Evolutionary conservation across 2,797 vertebrate genomes (phyloP), one percentile per base, ranked within the genome.

Genomic region (Fratercula arctica): DNA sequence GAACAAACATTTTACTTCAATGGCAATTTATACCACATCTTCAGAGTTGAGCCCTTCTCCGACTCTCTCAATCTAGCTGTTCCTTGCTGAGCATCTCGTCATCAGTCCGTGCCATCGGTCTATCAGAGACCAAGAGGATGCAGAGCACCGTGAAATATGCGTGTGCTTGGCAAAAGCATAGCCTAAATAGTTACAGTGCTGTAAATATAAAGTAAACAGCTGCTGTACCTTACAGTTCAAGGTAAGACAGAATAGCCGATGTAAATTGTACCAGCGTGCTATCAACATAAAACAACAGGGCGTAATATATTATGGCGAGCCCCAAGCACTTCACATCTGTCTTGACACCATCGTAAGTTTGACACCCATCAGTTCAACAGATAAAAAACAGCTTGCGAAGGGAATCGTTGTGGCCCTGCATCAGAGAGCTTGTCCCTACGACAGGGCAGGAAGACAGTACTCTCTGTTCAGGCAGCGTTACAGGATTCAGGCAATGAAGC

Each of bases 261-360:
- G 87, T 97, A 97, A 98, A 97, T 95, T 67, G 75, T 93, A 73
- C 87, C 79, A 66, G 85, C 1, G 9, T 11, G 61, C 73, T 73
- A 93, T 88, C 96, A 94, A 75, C 95, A 95, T 95, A 97, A 97
- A 97, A 95, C 97, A 97, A 91, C 57, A 76, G 91, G 90, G 79
- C 66, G 60, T 83, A 31, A 93, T 91, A 81, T 80, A 97, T 97
- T 85, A 94, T 91, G 13, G 7, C 1, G 14, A 91, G 96, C 91
- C 85, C 84, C 59, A 37, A 91, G 82, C 91, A 93, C 73, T 70
- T 39, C 72, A 89, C 95, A 97, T 97, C 92, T 85, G 97, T 98
- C 97, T 98, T 91, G 70, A 95, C 86, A 88, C 48, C 79, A 74
- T 57, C 31, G 8, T 78, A 63, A 87, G 91, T 96, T 91, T 96